Base-by-base conservation (phyloP, 2,797 vertebrate genomes). In the Luscinia megarhynchos region DNA sequence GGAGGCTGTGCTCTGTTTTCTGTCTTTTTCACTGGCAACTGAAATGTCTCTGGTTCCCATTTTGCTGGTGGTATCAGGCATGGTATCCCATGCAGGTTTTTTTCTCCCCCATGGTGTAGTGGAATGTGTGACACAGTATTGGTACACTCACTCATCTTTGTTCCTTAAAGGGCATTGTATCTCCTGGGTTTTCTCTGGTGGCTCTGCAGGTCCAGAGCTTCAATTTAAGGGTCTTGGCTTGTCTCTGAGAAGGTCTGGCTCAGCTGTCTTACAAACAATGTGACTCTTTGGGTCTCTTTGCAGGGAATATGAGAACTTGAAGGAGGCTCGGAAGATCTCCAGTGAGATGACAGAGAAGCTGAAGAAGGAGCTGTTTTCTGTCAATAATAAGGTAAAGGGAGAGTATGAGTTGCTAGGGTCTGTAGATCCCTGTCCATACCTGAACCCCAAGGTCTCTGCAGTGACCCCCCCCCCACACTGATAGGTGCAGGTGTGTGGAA, bases 301-400 rank as follows among this genome's bases (percentile, higher is more conserved):
- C 91, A 99, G 99, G 97, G 99, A 99, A 93, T 99, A 99, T 17
- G 99, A 99, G 85, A 99, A 98, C 93, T 97, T 99, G 48, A 99
- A 99, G 94, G 98, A 98, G 63, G 97, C 97, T 51, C 96, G 98
- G 72, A 99, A 98, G 93, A 97, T 97, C 21, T 98, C 99, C n/a
- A 98, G 98, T 80, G 99, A 99, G 70, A 98, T 98, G 97, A 97
- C 98, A 76, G 99, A 99, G 96, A 99, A 99, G 95, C 97, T 99
- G 80, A 99, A 98, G 97, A 98, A 98, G 94, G 99, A 99, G 87
- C 95, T 99, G 48, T 98, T 99, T 95, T 97, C 98, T 76, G 97
- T 98, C 69, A 99, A 97, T 94, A 98, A 87, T 95, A 99, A 99
- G 99, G 99, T 99, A 98, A 84, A 87, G 45, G 62, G 61, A 69